phyloP scores from a whole-genome alignment of 2,888 invertebrate genomes.

The Parnassius smintheus region DNA sequence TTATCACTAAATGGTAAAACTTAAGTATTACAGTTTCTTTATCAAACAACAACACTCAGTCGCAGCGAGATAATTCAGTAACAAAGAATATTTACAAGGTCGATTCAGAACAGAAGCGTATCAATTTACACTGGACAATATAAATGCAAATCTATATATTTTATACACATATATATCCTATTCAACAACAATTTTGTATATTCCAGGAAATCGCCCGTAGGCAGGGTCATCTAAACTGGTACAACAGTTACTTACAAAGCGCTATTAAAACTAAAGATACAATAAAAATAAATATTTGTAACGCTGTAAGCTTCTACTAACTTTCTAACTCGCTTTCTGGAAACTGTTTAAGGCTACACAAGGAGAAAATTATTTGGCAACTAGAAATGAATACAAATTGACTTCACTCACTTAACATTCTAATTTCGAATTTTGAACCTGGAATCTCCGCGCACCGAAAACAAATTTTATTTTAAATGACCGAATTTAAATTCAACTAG shows the following conservation, averaged over 20 bases:
- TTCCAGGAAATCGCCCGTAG: slow-evolving; percentile 11
- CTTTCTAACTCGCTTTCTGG: slow-evolving; percentile 61
- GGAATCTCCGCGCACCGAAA: slow-evolving; percentile 60
- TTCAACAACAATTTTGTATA: slow-evolving; percentile 12
- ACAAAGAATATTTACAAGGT: slow-evolving; percentile 70
- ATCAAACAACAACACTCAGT: slow-evolving; percentile 79
- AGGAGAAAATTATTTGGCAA: slow-evolving; percentile 75
- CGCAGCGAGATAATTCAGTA: slow-evolving; percentile 74
- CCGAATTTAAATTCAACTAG: slow-evolving; percentile 39
- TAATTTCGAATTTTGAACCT: slow-evolving; percentile 60
- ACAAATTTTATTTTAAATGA: slow-evolving; percentile 38
- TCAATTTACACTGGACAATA: slow-evolving; percentile 50
- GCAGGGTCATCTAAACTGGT: slow-evolving; percentile 9
- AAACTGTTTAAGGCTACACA: slow-evolving; percentile 67
- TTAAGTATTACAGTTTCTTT: slow-evolving; percentile 80
- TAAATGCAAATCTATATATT: slow-evolving; percentile 66
- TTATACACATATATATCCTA: slow-evolving; percentile 24
- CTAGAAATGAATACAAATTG: slow-evolving; percentile 72
- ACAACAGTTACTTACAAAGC: slow-evolving; percentile 37
- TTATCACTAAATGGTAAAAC: slow-evolving; percentile 80
- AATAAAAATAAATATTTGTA: slow-evolving; percentile 71
- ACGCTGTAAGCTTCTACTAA: slow-evolving; percentile 61
- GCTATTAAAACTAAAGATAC: slow-evolving; percentile 55
- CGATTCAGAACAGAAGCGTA: slow-evolving; percentile 42
- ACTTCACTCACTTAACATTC: slow-evolving; percentile 61